Evolutionary conservation across 2,888 invertebrate genomes (phyloP), one percentile per base, ranked within the genome.

Genomic region (Entomobrya multifasciata): DNA sequence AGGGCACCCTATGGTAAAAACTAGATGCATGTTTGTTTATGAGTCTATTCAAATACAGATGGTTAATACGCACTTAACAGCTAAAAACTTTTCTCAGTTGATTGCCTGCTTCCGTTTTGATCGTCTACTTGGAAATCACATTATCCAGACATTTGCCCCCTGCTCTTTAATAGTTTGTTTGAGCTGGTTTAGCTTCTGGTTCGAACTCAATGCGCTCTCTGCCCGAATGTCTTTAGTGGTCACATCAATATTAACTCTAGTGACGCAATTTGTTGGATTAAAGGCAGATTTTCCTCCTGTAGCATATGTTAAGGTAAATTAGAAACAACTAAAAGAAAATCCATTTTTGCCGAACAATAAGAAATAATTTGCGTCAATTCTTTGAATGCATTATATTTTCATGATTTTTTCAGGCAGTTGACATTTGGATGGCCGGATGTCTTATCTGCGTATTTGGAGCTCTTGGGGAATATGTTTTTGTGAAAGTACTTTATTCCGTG

Each of bases 161-260:
- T 96, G 96, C 4, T 95, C 96, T 0, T 92, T 97, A 44, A 96
- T 97, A 10, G 96, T 97, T 15, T 95, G 96, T 94, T 92, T 97
- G 11, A 96, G 96, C 2, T 96, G 96, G 96, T 96, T 96, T 92
- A 96, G 96, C 91, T 97, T 97, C 92, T 97, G 96, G 96, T 92
- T 97, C 44, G 96, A 96, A 67, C 92, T 96, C 90, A 96, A 97
- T 91, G 96, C 96, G 0, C 96, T 96, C 76, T 96, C 96, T 0
- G 96, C 96, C 0, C 93, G 96, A 57, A 96, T 96, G 8, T 96
- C 96, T 0, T 92, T 96, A 49, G 93, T 96, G 79, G 96, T 96
- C 20, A 96, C 96, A 8, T 96, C 96, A 92, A 95, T 97, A 95
- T 93, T 97, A 91, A 96, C 96, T 0, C 93, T 97, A 65, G 96